Base-by-base conservation (phyloP, 1,140 invertebrate species). In the Lysiphlebus fabarum region DNA sequence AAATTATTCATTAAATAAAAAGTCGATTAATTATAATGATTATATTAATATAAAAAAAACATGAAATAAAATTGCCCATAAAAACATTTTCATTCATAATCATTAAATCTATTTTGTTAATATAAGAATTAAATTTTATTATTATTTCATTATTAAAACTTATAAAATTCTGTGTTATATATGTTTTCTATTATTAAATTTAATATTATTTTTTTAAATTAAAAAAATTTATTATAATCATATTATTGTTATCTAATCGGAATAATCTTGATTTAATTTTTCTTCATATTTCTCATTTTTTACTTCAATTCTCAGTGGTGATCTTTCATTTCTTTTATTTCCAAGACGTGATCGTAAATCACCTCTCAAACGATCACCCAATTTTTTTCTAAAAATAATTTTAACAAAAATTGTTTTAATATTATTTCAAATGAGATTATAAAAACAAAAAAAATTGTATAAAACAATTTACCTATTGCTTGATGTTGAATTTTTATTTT, bases 261-360 rank as follows among this genome's bases (percentile, higher is more conserved):
- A 41, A 66, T 64, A 74, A 50, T 74, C 68, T 6, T 65, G 63
- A 49, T 68, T 66, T 61, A 62, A 70, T 17, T 61, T 53, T n/a
- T 69, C 60, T 36, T 67, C 62, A 5, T 71, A 77, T 64, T 76
- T 76, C 34, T 77, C 75, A 53, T 77, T 77, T 65, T 70, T 75
- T 6, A 77, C 67, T 70, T 76, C 74, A 75, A 77, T 76, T 61
- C 75, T 75, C 14, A 77, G 61, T 4, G 74, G 73, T 37, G 75
- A 76, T 45, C 74, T 68, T 12, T 67, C 69, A 58, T 70, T 68
- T 11, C 69, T 67, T 11, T 75, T 67, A 58, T 68, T 70, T 8
- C 74, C 70, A 5, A 77, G 69, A 4, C 75, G 66, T 6, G 74
- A 75, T 42, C 75, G 62, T 8, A 76, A 60, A 56, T 76, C 74